Evolutionary conservation across 2,888 invertebrate species (phyloP).

Genomic region (Melieria omissa): DNA sequence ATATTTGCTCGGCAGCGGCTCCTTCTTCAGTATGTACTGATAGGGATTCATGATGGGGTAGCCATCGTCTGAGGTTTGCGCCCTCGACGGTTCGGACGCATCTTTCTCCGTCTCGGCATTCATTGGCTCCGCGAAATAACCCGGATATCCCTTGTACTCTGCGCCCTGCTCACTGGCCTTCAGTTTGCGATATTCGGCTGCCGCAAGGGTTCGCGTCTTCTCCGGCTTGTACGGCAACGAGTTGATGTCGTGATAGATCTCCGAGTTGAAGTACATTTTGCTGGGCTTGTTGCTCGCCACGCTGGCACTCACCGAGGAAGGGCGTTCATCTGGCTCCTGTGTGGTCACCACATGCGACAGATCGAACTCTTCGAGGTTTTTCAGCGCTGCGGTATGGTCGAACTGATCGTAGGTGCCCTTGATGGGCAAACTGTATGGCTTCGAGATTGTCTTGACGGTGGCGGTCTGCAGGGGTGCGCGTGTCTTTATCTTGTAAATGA

Average conservation of each 20-base stretch:
- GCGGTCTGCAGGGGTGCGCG: constrained; percentile 62
- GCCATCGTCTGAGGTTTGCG: constrained; percentile 54
- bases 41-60: constrained; percentile 62
- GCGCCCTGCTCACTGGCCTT: constrained; percentile 47
- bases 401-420: constrained; percentile 57
- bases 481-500: constrained; percentile 64
- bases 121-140: constrained; percentile 59
- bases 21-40: constrained; percentile 60
- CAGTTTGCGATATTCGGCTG: constrained; percentile 52
- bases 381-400: constrained; percentile 63
- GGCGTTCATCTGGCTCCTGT: constrained; percentile 50
- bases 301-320: constrained; percentile 33
- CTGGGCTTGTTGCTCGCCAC: constrained; percentile 49
- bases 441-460: constrained; percentile 61
- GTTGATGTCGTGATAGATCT: constrained; percentile 66
- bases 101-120: constrained; percentile 40
- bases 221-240: constrained; percentile 62
- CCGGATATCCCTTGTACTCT: constrained; percentile 61
- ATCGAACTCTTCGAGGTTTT: constrained; percentile 64
- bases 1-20: constrained; percentile 52
- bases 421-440: constrained; percentile 56
- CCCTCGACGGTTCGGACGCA: constrained; percentile 17
- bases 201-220: constrained; percentile 45
- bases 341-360: constrained; percentile 60
- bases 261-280: constrained; percentile 63